Conservation (phyloP, 2,888 invertebrate genomes). For the Mythimna ferrago region DNA sequence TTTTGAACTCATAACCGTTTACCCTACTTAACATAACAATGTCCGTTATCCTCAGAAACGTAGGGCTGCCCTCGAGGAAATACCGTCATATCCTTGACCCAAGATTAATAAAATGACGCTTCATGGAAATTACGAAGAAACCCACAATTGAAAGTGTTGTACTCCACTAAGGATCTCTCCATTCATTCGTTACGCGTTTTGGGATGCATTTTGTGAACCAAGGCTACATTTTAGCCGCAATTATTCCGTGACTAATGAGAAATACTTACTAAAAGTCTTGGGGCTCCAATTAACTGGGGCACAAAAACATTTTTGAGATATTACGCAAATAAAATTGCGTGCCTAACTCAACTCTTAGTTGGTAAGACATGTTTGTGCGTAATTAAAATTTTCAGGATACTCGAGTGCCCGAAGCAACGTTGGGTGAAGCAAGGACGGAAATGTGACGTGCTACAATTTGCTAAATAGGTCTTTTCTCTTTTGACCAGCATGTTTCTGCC, state of each 20-base stretch:
- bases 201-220: conserved; percentile 19
- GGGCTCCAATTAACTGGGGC: conserved; percentile 28
- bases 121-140: conserved; percentile 44
- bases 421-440: conserved; percentile 7
- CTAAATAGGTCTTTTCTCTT: conserved; percentile 49
- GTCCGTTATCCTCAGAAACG: conserved; percentile 56
- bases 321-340: conserved; percentile 54
- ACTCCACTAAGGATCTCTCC: not conserved
- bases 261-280: conserved; percentile 42
- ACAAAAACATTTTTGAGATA: conserved; percentile 52
- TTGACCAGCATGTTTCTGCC: conserved; percentile 30
- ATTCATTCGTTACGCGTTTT: conserved; percentile 11
- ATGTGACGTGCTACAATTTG: conserved; percentile 44
- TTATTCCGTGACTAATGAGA: conserved; percentile 51
- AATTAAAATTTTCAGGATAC: conserved; percentile 58
- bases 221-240: conserved; percentile 32
- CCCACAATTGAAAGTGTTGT: conserved; percentile 28
- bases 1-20: conserved; percentile 61
- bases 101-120: conserved; percentile 59
- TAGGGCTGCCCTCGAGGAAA: conserved; percentile 57
- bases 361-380: conserved; percentile 46
- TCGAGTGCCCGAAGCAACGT: conserved; percentile 32
- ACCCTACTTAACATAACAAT: conserved; percentile 65
- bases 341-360: conserved; percentile 30
- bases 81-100: conserved; percentile 61